Evolutionary conservation across 2,113 vertebrate species (phyloP), one percentile per base, ranked within the genome.

Genomic region (Gambusia affinis): DNA sequence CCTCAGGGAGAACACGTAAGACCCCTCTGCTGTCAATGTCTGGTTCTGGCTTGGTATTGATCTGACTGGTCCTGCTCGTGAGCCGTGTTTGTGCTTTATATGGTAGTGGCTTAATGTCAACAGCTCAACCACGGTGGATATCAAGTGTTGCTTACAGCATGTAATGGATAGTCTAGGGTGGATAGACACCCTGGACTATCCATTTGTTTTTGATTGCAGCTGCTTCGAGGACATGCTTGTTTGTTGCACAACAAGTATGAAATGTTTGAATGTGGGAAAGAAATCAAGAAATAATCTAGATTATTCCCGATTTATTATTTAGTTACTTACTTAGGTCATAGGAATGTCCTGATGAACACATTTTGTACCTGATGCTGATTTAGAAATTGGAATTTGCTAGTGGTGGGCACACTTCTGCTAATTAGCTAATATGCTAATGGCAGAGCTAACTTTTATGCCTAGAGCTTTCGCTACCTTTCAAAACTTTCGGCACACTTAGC

Each of bases 1-100:
- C 75, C 68, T 79, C 84, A 85, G 79, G 82, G 83, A 82, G 78
- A 88, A 85, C 90, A 93, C 84, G 94, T 95, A 95, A 95, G 94
- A 87, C 15, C 22, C 22, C 31, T 17, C 80, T 44, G 67, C 84
- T 81, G 82, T 81, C 63, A 78, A 76, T 67, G 80, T 78, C 76
- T 74, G 72, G 28, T 30, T 19, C 24, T 4, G 0, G 4, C 60
- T 44, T 19, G 24, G 60, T 30, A 64, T 31, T 76, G 30, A 60
- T 65, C 29, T 60, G 42, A 64, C 44, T 39, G 64, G 60, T 66
- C 69, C 60, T 4, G 31, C 27, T 39, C 8, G 60, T 67, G 62
- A 67, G 1, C 37, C 5, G 10, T 62, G 29, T 51, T 70, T 71
- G 62, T 60, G 77, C 33, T 31, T 61, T 76, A 12, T 42, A 51